Evolutionary conservation across 2,888 invertebrate genomes (phyloP).

Genomic region (Philopedon plagiatum): DNA sequence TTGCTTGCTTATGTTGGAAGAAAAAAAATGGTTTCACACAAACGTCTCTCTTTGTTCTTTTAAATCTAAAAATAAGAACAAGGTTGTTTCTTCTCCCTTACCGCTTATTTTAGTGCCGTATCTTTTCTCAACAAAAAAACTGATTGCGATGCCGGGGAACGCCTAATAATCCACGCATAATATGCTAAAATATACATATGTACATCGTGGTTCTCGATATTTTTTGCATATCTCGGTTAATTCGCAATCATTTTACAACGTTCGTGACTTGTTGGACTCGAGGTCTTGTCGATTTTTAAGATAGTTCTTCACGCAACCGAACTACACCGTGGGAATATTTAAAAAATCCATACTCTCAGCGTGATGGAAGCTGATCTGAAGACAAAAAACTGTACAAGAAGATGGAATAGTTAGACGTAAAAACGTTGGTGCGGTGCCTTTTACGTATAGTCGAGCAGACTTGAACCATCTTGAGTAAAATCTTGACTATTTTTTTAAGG

Average conservation of each 20-base stretch:
- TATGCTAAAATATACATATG: slow-evolving; percentile 1
- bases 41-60: too few species aligned
- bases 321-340: slow-evolving; percentile 56
- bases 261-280: slow-evolving; percentile 56
- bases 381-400: slow-evolving; percentile 37
- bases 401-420: slow-evolving; percentile 31
- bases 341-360: slow-evolving; percentile 51
- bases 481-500: too few species aligned
- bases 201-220: slow-evolving; percentile 2
- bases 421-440: slow-evolving; percentile 24
- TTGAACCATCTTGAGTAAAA: background rate
- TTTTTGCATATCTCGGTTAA: slow-evolving; percentile 51
- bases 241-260: slow-evolving; percentile 55
- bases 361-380: slow-evolving; percentile 36
- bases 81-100: too few species aligned
- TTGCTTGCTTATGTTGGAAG: too few species aligned
- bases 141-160: slow-evolving; percentile 11
- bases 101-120: too few species aligned
- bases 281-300: slow-evolving; percentile 51
- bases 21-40: too few species aligned
- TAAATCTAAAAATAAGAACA: too few species aligned
- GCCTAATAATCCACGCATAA: slow-evolving; percentile 20
- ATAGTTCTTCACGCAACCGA: slow-evolving; percentile 53
- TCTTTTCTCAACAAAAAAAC: background rate
- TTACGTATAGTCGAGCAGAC: slow-evolving; percentile 35